A percentile compares a stretch with the other conserved stretches of the same genome.
phyloP scores from a whole-genome alignment of 2,797 vertebrate genomes.

The Dendrocincla fuliginosa region DNA sequence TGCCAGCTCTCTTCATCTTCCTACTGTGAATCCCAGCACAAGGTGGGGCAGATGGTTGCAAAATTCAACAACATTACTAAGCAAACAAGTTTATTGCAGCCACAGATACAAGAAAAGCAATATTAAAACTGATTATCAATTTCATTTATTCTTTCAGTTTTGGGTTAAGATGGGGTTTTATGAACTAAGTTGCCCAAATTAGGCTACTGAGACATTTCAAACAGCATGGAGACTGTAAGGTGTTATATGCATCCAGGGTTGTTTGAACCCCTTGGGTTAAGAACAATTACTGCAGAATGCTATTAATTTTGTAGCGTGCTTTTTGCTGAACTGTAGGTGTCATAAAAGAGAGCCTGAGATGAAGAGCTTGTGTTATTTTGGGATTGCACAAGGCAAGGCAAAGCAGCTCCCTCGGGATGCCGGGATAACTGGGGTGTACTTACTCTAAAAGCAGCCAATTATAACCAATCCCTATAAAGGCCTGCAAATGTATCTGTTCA shows the following conservation, averaged over 20 bases:
- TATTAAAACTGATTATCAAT: not conserved
- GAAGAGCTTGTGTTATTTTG: not conserved
- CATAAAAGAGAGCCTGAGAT: not conserved
- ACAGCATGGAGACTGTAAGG: not conserved
- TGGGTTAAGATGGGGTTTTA: not conserved
- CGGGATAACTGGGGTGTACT: not conserved
- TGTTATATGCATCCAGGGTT: not conserved
- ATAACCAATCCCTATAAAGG: not conserved
- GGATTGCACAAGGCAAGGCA: not conserved
- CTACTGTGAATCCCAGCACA: not conserved
- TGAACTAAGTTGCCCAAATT: not conserved
- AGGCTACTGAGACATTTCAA: not conserved
- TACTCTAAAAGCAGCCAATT: not conserved
- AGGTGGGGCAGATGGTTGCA: not conserved
- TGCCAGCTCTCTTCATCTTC: not conserved
- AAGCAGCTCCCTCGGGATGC: not conserved
- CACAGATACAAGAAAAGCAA: not conserved
- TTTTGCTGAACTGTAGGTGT: not conserved
- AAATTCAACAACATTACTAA: not conserved
- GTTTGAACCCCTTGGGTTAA: not conserved
- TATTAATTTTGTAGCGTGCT: not conserved
- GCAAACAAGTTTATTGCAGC: not conserved
- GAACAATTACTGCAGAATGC: not conserved
- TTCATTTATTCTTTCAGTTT: not conserved
- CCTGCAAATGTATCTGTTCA: not conserved